phyloP scores from a whole-genome alignment of 2,888 invertebrate genomes.

The Frankliniella intonsa region DNA sequence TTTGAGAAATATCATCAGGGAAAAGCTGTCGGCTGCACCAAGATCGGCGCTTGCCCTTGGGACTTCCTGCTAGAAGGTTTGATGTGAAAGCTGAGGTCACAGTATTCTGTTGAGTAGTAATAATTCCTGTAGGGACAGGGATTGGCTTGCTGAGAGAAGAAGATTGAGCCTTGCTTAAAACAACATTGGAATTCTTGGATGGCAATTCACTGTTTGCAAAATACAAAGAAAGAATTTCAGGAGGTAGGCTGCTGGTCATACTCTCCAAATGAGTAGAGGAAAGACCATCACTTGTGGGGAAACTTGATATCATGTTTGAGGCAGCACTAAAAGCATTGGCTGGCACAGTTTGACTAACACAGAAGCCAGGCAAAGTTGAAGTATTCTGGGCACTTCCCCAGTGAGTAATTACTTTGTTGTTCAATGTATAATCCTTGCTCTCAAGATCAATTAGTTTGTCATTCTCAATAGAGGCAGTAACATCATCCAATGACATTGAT shows the following conservation, averaged over 20 bases:
- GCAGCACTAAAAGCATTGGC: background rate
- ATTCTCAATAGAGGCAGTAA: background rate
- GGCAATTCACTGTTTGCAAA: background rate
- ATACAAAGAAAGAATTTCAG: background rate
- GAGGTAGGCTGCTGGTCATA: background rate
- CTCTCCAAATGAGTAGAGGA: background rate
- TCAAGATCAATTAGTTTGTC: background rate
- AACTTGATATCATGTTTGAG: slow-evolving; percentile 8
- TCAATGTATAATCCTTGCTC: background rate
- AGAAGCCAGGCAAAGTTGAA: background rate
- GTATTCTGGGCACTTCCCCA: background rate
- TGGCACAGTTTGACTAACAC: background rate
- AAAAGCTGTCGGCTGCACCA: slow-evolving; percentile 32
- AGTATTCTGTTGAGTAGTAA: background rate
- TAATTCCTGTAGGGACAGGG: background rate
- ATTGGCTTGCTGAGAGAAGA: background rate
- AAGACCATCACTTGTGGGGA: background rate
- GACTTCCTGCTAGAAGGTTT: background rate
- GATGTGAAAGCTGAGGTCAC: background rate
- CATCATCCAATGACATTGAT: background rate
- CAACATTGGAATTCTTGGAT: background rate
- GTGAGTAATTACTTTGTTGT: background rate
- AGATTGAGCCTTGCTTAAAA: background rate
- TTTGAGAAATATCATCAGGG: slow-evolving; percentile 18
- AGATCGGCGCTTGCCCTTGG: background rate